Conservation (phyloP, 2,113 vertebrate species). For the Poeciliopsis occidentalis region DNA sequence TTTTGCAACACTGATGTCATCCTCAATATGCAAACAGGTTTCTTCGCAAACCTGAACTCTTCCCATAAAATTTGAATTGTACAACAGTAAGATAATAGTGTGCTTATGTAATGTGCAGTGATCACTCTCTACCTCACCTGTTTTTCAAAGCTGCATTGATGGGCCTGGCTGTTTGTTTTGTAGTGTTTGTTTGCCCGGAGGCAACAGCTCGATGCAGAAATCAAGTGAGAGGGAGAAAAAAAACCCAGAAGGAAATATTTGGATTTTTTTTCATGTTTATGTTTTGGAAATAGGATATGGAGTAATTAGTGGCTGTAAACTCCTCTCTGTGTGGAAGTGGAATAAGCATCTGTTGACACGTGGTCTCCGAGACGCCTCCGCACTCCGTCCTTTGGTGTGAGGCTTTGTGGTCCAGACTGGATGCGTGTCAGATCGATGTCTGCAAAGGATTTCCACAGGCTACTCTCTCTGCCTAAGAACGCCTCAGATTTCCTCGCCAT, state of each 20-base stretch:
- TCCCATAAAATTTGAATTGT: constrained; percentile 42
- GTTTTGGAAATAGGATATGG: not conserved
- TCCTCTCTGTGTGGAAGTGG: constrained; percentile 6
- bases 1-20: constrained; percentile 63
- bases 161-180: constrained; percentile 24
- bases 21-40: constrained; percentile 62
- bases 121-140: constrained; percentile 24
- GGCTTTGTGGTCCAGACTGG: constrained; percentile 37
- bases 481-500: constrained; percentile 28
- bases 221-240: constrained; percentile 23
- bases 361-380: constrained; percentile 15
- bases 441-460: constrained; percentile 32
- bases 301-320: constrained; percentile 18
- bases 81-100: constrained; percentile 34
- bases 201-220: constrained; percentile 18
- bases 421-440: constrained; percentile 50
- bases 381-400: constrained; percentile 15
- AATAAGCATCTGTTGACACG: constrained; percentile 27
- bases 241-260: not conserved
- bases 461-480: constrained; percentile 35
- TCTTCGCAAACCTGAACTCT: constrained; percentile 31
- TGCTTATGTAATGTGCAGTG: constrained; percentile 36
- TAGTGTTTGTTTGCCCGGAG: constrained; percentile 26
- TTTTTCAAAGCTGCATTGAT: constrained; percentile 10
- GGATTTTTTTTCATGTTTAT: not conserved